Evolutionary conservation across 2,797 vertebrate genomes (phyloP), one percentile per base, ranked within the genome.

Genomic region (Amniataba percoides): DNA sequence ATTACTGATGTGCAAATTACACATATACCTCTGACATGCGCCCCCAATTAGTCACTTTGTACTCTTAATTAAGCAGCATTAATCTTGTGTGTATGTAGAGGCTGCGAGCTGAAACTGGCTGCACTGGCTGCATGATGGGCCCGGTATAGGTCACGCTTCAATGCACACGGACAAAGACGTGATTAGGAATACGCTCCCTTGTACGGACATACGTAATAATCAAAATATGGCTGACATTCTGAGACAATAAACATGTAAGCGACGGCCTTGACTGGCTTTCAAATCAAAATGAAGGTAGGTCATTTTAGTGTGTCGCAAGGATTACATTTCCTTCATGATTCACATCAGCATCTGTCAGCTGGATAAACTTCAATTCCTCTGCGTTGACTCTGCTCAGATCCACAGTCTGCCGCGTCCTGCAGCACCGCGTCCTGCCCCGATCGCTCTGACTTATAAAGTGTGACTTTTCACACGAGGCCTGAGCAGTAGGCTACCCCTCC

Each of bases 41-140:
- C 80, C 77, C 84, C 71, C 87, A 87, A 90, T 91, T 91, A 88
- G 86, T 89, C 90, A 89, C 88, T 85, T 88, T 90, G 81, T 82
- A 69, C 76, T 87, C 79, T 90, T 90, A 90, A 91, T 92, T 88
- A 92, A 89, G 84, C 71, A 60, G 70, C 72, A 90, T 91, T 93
- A 89, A 92, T 93, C 78, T 89, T 88, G 80, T 81, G 81, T 71
- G 61, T 73, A 74, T 64, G 80, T 67, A 36, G 78, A 82, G 76
- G 81, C 71, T 87, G 68, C 75, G 82, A 66, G 84, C 70, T 71
- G 81, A 89, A 71, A 84, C 68, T 82, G 87, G 85, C 83, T 77
- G 86, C 79, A 39, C 84, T n/a, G n/a, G n/a, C n/a, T 81, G 76
- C 46, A 59, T 23, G 43, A 80, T 74, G 68, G 63, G 71, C 61